Percentiles rank a stretch among this genome's conserved stretches.
Evolutionary conservation across 2,797 vertebrate species (phyloP).

Genomic region (Sebastes diploproa): DNA sequence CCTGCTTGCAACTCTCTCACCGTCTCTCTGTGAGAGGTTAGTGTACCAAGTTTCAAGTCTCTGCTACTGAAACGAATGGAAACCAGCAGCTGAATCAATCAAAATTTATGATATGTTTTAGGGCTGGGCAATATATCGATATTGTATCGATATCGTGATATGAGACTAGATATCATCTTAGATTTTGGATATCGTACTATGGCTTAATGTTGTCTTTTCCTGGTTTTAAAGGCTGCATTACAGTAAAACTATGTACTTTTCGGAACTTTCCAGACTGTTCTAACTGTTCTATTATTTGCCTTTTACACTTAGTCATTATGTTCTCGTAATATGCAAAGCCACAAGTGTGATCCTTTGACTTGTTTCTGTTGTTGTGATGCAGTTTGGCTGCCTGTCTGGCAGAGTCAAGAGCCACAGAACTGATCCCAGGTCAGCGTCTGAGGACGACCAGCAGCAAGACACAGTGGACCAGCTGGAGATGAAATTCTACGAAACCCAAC

Average conservation of each 20-base stretch:
- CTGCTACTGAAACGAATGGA: background rate
- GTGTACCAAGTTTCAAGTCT: background rate
- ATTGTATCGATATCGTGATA: no score
- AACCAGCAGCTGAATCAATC: background rate
- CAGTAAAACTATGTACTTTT: no score
- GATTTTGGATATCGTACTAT: no score
- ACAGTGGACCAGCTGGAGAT: slow-evolving; percentile 89
- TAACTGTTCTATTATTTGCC: no score
- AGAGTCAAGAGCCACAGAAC: slow-evolving; percentile 14
- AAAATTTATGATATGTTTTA: background rate
- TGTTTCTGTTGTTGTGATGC: slow-evolving; percentile 18
- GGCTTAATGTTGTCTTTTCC: no score
- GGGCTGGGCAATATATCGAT: no score
- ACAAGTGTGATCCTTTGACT: background rate
- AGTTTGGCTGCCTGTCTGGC: slow-evolving; percentile 85
- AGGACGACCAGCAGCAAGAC: slow-evolving; percentile 41
- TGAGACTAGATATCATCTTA: no score
- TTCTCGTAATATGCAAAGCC: background rate
- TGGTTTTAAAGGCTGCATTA: no score
- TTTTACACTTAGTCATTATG: no score
- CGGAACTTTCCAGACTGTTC: no score
- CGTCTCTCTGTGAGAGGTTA: background rate
- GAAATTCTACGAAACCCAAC: slow-evolving; percentile 91
- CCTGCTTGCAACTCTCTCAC: background rate
- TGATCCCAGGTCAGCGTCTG: slow-evolving; percentile 5